Percentiles rank a stretch among this genome's conserved stretches.
These are phyloP conservation scores for Sinella curviseta DNA, from an alignment of 1,140 invertebrate species.

Conservation along the genomic window DNA sequence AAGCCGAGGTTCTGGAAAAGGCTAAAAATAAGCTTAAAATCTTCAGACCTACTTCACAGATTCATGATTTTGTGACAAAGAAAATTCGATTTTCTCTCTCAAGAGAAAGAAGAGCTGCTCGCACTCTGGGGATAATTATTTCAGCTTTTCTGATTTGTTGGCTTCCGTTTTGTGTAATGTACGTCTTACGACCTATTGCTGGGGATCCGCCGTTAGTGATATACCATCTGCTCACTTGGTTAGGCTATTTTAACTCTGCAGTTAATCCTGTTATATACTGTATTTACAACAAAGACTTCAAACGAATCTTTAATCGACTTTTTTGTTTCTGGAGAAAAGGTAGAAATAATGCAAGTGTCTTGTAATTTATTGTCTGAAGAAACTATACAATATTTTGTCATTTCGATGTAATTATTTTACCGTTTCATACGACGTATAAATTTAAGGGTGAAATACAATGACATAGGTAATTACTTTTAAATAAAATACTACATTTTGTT, in stretches of 20 bases:
- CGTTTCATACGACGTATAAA: too few relatives aligned
- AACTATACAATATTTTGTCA: too few relatives aligned
- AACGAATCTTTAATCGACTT: constrained; percentile 84
- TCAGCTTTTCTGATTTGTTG: constrained; percentile 95
- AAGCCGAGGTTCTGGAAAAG: background rate
- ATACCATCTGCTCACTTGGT: constrained; percentile 92
- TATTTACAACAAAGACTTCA: constrained; percentile 98
- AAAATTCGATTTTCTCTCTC: constrained; percentile 17
- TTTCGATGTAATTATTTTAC: too few relatives aligned
- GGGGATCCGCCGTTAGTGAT: constrained; percentile 77
- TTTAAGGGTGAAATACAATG: too few relatives aligned
- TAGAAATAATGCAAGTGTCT: constrained; percentile 9
- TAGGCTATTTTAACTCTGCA: constrained; percentile 98
- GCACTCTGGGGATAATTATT: constrained; percentile 92
- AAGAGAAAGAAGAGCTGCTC: constrained; percentile 81
- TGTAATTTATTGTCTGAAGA: too few relatives aligned
- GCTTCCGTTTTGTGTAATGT: constrained; percentile 97
- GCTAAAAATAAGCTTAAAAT: background rate
- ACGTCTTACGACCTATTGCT: constrained; percentile 91
- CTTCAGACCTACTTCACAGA: background rate
- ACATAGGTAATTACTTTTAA: too few relatives aligned
- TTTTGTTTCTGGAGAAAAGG: background rate
- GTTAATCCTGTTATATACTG: constrained; percentile 99
- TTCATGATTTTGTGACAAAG: constrained; percentile 7
- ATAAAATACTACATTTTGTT: too few relatives aligned